Evolutionary conservation across 2,888 invertebrate species (phyloP).

Genomic region (Macaria notata): DNA sequence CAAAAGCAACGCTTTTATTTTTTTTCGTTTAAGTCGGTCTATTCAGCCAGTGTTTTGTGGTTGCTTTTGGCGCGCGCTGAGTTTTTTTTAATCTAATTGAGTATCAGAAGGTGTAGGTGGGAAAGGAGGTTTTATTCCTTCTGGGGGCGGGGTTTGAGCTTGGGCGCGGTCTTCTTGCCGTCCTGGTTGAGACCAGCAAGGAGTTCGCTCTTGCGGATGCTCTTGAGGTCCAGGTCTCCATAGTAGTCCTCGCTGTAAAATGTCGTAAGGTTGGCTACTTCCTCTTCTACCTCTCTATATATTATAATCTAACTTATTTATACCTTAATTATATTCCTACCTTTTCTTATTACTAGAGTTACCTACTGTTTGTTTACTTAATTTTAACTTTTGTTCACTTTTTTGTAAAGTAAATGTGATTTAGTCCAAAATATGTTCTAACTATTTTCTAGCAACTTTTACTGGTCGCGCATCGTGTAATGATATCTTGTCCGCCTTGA

Average conservation of each 20-base stretch:
- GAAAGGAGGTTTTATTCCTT: constrained; percentile 70
- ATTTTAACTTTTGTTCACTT: too few species aligned
- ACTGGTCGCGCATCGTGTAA: constrained; percentile 72
- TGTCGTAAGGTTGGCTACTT: constrained; percentile 65
- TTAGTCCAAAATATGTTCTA: too few species aligned
- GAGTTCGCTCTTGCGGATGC: constrained; percentile 96
- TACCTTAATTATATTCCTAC: constrained; percentile 52
- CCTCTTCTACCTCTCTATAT: constrained; percentile 58
- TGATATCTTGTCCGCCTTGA: constrained; percentile 73
- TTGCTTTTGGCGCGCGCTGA: constrained; percentile 56
- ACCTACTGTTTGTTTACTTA: too few species aligned
- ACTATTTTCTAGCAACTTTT: constrained; percentile 67
- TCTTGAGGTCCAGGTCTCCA: constrained; percentile 96
- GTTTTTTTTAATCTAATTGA: constrained; percentile 62
- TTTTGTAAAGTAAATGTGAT: too few species aligned
- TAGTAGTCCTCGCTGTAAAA: constrained; percentile 97
- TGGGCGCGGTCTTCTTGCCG: constrained; percentile 74
- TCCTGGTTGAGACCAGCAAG: constrained; percentile 89
- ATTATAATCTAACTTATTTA: constrained; percentile 37
- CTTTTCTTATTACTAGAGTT: constrained; percentile 13
- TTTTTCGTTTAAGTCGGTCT: constrained; percentile 25
- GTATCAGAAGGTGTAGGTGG: constrained; percentile 69
- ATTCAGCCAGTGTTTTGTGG: constrained; percentile 41
- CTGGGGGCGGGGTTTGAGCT: constrained; percentile 82
- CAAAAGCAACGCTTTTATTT: constrained; percentile 48